phyloP scores from a whole-genome alignment of 2,797 vertebrate genomes.

The Leucoraja ocellata region DNA sequence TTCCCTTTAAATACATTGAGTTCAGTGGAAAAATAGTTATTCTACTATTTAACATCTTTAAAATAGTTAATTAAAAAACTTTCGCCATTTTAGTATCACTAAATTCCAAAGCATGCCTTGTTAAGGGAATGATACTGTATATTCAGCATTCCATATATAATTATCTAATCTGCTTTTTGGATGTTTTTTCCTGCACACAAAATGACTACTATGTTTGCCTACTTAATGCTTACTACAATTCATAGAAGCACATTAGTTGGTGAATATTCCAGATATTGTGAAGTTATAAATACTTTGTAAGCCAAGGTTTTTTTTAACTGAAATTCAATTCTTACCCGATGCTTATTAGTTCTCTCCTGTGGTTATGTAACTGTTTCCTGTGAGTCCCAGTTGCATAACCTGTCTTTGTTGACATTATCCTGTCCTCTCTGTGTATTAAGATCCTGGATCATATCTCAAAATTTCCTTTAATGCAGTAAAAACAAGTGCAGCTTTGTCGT shows the following conservation, averaged over 20 bases:
- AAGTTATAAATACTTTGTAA: not conserved
- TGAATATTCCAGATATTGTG: not conserved
- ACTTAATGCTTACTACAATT: not conserved
- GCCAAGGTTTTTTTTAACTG: not conserved
- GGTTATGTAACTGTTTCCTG: not conserved
- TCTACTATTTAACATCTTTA: too few species aligned
- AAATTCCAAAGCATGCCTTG: too few species aligned
- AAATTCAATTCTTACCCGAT: not conserved
- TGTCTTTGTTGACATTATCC: not conserved
- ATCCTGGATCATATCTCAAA: not conserved
- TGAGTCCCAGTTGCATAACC: not conserved
- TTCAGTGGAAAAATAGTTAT: too few species aligned
- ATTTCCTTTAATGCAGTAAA: not conserved
- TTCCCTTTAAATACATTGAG: too few species aligned
- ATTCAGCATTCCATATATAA: not conserved
- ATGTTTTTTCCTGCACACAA: not conserved
- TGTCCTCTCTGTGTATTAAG: not conserved
- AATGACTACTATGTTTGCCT: not conserved
- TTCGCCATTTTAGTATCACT: too few species aligned
- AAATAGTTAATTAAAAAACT: too few species aligned
- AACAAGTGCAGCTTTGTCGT: not conserved
- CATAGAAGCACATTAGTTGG: not conserved
- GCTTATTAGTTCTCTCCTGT: not conserved
- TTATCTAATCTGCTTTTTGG: not conserved
- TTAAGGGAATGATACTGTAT: too few species aligned